Evolutionary conservation across 2,113 vertebrate species (phyloP), one percentile per base, ranked within the genome.

Genomic region (Peromyscus californicus): DNA sequence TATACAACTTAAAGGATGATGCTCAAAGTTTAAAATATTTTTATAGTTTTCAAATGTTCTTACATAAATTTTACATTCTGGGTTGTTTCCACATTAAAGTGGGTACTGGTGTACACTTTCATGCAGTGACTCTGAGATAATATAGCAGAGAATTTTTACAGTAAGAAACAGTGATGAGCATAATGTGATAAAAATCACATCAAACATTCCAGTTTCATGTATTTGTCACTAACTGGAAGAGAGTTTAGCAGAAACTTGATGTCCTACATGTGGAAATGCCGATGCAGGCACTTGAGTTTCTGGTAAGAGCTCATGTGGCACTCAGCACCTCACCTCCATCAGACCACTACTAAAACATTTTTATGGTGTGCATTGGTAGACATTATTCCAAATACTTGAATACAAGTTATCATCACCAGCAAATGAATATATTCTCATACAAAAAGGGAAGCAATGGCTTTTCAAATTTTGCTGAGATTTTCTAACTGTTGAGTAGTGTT

Each of bases 401-500:
- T 48, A 17, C 3, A 86, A 33, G 17, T 48, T 67, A 67, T 45
- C 13, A 31, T 26, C 31, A 48, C 84, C 83, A 45, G 48, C 26
- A 86, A 69, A 2, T 85, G 36, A 79, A 72, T 59, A 83, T 22
- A 82, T 12, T 90, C 33, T 80, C 42, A 92, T 39, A 31, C 51
- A 65, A 91, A 84, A 90, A 26, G 15, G 54, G 54, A 15, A 26
- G 31, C 1, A 65, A 89, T 26, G 7, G 22, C 12, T 87, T 89
- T 92, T 86, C 4, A 7, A 74, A 79, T 96, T 91, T 76, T 76
- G 63, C 82, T 85, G 75, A 89, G 82, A 74, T 76, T 76, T 74
- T 90, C 48, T 89, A 89, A 91, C 45, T 84, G 54, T 39, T 88
- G n/a, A 94, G 15, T 16, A 54, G 36, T 63, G 75, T 67, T 95